Base-by-base conservation (phyloP, 1,140 invertebrate genomes). In the Steinernema khuongi region DNA sequence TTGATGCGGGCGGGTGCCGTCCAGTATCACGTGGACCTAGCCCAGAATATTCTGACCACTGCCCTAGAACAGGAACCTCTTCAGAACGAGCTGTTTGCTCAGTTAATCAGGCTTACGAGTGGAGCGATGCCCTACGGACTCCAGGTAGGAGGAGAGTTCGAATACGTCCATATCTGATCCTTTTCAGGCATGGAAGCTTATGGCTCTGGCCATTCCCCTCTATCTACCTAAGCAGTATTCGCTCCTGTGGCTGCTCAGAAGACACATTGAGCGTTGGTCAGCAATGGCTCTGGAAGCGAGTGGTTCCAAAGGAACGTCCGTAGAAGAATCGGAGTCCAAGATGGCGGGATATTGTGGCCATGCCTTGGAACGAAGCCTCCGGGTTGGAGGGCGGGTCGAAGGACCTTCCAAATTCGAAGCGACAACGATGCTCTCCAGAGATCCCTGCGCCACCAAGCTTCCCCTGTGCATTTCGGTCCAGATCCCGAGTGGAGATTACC, bases 381-480 rank as follows among this genome's bases (percentile, higher is more conserved):
- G 73, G 28, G 72, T 75, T 32, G 80, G 79, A 17, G 79, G 72
- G 67, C 43, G 80, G 36, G 60, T 69, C n/a, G 81, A 81, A 72
- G 81, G 76, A 33, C 80, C 80, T 19, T 82, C 81, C 31, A 81
- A 79, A 44, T 72, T 81, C 11, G 80, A 81, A 77, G 79, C 79
- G 0, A 76, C 75, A 41, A 76, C 76, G 28, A 74, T 81, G 1
- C 71, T 81, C 1, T 79, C 79, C 28, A 74, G 80, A 43, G 81
- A 81, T 77, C 79, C 79, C 0, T 75, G 71, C 7, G 66, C 32
- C 32, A 82, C 79, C 0, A 80, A 75, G 44, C 73, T 81, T 17
- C 80, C 80, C 19, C 79, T 79, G 73, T 82, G 76, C 1, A 79
- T 81, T 33, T 71, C 80, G 19, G 77, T 81, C 1, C 71, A 70